Percentiles rank a stretch among this genome's conserved stretches.
These are phyloP conservation scores for Cetonia aurata DNA, from an alignment of 2,888 invertebrate genomes.

Conservation along the genomic window DNA sequence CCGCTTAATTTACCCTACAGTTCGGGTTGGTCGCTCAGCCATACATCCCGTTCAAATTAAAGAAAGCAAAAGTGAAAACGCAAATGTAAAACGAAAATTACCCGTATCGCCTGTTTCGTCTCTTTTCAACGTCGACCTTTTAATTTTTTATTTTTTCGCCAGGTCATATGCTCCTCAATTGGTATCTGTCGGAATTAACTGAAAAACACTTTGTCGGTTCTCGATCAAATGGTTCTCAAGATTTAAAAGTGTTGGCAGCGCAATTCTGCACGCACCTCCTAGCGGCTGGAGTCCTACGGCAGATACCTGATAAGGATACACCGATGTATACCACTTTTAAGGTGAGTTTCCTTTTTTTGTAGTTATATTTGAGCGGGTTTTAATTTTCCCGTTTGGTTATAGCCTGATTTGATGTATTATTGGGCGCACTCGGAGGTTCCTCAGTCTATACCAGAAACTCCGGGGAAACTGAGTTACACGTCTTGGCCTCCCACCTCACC, in stretches of 20 bases:
- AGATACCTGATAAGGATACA: conserved; percentile 81
- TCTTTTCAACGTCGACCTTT: conserved; percentile 7
- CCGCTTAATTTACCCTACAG: conserved; percentile 8
- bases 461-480: conserved; percentile 79
- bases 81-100: conserved; percentile 8
- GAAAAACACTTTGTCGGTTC: conserved; percentile 77
- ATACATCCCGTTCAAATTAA: conserved; percentile 25
- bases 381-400: conserved; percentile 56
- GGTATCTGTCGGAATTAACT: conserved; percentile 84
- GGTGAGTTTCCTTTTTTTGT: conserved; percentile 67
- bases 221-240: conserved; percentile 73
- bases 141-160: conserved; percentile 50
- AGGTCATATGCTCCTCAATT: conserved; percentile 94
- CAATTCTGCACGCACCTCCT: conserved; percentile 91
- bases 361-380: not conserved
- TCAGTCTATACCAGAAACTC: conserved; percentile 76
- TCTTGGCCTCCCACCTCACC: conserved; percentile 78
- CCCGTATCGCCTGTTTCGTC: conserved; percentile 5
- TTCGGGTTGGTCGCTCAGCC: conserved; percentile 35
- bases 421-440: conserved; percentile 87
- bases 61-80: conserved; percentile 28
- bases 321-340: conserved; percentile 77
- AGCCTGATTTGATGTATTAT: conserved; percentile 93
- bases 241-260: conserved; percentile 80
- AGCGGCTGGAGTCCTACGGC: conserved; percentile 87